Base-by-base conservation (phyloP, 2,113 vertebrate species). In the Atrichornis clamosus region DNA sequence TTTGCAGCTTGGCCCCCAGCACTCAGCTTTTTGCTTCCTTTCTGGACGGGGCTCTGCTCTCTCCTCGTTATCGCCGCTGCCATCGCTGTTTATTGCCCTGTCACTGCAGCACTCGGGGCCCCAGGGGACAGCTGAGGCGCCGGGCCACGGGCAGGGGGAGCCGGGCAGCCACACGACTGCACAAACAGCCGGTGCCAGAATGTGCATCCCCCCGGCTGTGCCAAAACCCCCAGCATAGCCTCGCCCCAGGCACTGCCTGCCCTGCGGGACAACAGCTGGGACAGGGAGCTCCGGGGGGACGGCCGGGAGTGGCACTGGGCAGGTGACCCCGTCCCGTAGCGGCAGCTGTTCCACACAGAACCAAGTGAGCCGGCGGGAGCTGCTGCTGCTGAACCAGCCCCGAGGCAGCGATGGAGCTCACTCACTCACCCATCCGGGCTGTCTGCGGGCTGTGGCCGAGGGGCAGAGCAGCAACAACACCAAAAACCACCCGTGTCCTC, bases 111-210 rank as follows among this genome's bases (percentile, higher is more conserved):
- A 16, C 60, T 67, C 52, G 53, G 50, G 72, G 26, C 49, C 86
- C 82, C 64, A 2, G 8, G 81, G 90, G 88, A 86, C 72, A 7
- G 22, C 20, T 1, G 27, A 15, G 79, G 87, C 39, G 4, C 18
- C 1, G 1, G 28, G 87, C 89, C 80, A 42, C 59, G 32, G 55
- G 26, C 42, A 44, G 18, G 60, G 55, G 67, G 84, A 42, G 76
- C 49, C 1, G 3, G 44, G 78, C 35, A 32, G 87, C 59, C 80
- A 27, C 80, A 74, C 9, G 32, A 4, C 56, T 3, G 65, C 88
- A n/a, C 50, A 4, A 52, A 28, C n/a, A 30, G 72, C 55, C 50
- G 2, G 64, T 0, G 4, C 46, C 3, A 1, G 32, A 10, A 11
- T 1, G 1, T 2, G 83, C 50, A 9, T 19, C 65, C 7, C 30